These are phyloP conservation scores for Amblyornis subalaris DNA, from an alignment of 2,113 vertebrate species.

Conservation along the genomic window DNA sequence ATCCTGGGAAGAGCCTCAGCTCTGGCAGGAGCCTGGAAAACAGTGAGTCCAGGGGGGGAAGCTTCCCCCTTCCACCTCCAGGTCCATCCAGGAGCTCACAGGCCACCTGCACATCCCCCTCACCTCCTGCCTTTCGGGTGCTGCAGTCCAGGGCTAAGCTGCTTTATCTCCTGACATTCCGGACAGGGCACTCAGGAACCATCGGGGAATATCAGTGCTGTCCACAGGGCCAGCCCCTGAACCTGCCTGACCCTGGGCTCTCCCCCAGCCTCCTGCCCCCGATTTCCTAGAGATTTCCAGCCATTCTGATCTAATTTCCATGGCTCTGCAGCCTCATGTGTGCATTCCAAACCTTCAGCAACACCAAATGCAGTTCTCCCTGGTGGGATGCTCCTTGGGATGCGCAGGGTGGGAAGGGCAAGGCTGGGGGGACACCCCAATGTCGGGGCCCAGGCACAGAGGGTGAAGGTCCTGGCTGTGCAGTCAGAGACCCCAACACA, in stretches of 20 bases:
- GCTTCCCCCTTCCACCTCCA: fast-evolving
- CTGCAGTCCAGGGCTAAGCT: not conserved
- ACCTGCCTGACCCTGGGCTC: not conserved
- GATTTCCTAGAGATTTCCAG: not conserved
- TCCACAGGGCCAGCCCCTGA: not conserved
- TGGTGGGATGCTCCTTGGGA: fast-evolving
- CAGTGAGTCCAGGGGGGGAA: fast-evolving
- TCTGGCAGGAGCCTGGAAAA: not conserved
- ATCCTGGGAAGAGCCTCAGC: not conserved
- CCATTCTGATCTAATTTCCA: not conserved
- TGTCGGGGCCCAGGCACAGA: not conserved
- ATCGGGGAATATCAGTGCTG: fast-evolving
- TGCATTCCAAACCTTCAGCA: not conserved
- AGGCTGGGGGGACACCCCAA: fast-evolving
- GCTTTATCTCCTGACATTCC: not conserved
- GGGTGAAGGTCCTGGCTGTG: too few relatives aligned
- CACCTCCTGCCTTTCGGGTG: not conserved
- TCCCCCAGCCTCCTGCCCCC: not conserved
- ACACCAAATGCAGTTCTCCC: not conserved
- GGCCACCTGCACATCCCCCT: not conserved
- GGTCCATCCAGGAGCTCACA: not conserved
- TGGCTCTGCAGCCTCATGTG: not conserved
- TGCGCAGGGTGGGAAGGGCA: not conserved
- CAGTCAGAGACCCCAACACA: fast-evolving
- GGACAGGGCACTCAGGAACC: not conserved